A percentile compares a stretch with the other conserved stretches of the same genome.
phyloP scores from a whole-genome alignment of 2,888 invertebrate species.

The Argyresthia goedartella region DNA sequence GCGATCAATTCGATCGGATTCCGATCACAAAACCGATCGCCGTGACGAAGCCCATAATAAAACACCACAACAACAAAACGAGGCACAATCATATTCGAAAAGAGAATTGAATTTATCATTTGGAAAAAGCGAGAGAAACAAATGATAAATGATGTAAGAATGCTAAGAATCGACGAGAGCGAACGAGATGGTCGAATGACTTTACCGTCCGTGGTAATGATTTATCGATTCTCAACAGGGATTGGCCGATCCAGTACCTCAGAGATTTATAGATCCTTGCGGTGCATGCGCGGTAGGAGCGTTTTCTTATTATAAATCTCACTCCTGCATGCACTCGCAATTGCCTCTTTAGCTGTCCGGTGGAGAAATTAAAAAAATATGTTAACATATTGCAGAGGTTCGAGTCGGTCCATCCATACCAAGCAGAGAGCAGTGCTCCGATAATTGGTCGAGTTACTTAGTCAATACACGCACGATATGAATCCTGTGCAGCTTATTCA shows the following conservation, averaged over 20 bases:
- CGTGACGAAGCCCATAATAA: slow-evolving; percentile 65
- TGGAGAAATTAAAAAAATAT: slow-evolving; percentile 63
- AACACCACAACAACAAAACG: slow-evolving; percentile 64
- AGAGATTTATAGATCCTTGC: slow-evolving; percentile 66
- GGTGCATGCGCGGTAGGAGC: slow-evolving; percentile 68
- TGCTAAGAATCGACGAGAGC: slow-evolving; percentile 33
- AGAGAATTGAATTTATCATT: slow-evolving; percentile 71
- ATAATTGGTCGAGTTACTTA: slow-evolving; percentile 53
- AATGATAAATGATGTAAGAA: slow-evolving; percentile 62
- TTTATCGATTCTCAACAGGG: slow-evolving; percentile 69
- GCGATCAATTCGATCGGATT: slow-evolving; percentile 64
- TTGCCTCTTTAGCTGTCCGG: slow-evolving; percentile 53
- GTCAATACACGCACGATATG: slow-evolving; percentile 30
- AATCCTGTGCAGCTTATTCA: not conserved
- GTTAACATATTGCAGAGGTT: slow-evolving; percentile 56
- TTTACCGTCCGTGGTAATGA: slow-evolving; percentile 59
- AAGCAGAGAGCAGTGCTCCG: slow-evolving; percentile 30
- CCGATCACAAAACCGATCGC: slow-evolving; percentile 62
- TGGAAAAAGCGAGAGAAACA: slow-evolving; percentile 60
- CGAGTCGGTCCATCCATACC: slow-evolving; percentile 14
- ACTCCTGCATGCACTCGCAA: slow-evolving; percentile 60
- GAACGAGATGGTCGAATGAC: slow-evolving; percentile 49
- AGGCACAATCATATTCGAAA: slow-evolving; percentile 67
- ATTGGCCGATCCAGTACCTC: slow-evolving; percentile 67
- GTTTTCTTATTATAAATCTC: slow-evolving; percentile 69